Evolutionary conservation across 2,113 vertebrate genomes (phyloP), one percentile per base, ranked within the genome.

Genomic region (Accipiter virgatus): DNA sequence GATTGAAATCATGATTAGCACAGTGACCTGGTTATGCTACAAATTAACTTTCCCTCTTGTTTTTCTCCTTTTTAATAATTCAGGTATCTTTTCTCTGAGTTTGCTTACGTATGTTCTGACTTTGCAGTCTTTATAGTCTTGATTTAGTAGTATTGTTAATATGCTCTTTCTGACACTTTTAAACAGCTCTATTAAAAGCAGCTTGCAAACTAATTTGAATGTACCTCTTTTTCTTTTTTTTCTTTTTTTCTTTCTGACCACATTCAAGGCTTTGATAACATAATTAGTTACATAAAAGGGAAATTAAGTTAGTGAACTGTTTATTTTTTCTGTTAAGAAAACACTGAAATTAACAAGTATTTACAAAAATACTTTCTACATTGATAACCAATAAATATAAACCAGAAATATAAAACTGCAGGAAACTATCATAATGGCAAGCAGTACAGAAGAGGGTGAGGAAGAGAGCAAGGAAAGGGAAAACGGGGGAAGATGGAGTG

Each of bases 21-120:
- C 90, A 80, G 93, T 98, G 98, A 98, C 97, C 98, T 95, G 90
- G 96, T 98, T 99, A 98, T 99, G 98, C 98, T 98, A 99, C 97
- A 98, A 98, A 98, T 98, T 97, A 97, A 94, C 47, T 92, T 95
- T 87, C 52, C 81, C 48, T 86, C 96, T 98, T 84, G 42, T 65
- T 94, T 98, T 97, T 96, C 95, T 98, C 97, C 73, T 81, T 92
- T 96, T 97, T 98, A 98, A 99, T 99, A 99, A 99, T 99, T 98
- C 97, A 99, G 29, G 14, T 7, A 29, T 59, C 14, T 40, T 96
- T 96, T 93, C 68, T 95, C 80, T 88, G 72, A 65, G 34, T 90
- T 90, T 87, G 61, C 55, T 63, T 94, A 74, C 10, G 3, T 91
- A 71, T 72, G 27, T 63, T 96, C 93, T 81, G 68, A 94, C 48